These are phyloP conservation scores for Dugesia japonica DNA, from an alignment of 2,888 invertebrate species.

Conservation along the genomic window DNA sequence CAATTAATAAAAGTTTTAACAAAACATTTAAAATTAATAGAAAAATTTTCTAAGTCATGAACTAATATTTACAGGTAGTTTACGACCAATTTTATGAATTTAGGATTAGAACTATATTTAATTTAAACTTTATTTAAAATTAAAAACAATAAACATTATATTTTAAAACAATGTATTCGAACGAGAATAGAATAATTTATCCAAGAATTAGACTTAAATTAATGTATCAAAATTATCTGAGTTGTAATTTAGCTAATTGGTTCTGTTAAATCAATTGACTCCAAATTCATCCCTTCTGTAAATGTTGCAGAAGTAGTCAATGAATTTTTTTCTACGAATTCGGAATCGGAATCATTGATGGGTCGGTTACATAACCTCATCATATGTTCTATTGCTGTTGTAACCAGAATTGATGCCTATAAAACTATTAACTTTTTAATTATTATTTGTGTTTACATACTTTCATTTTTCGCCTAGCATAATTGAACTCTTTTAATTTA, in stretches of 20 bases:
- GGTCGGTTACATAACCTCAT: background rate
- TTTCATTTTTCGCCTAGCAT: constrained; percentile 42
- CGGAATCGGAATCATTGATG: background rate
- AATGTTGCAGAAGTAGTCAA: background rate
- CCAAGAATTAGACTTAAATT: too few relatives aligned
- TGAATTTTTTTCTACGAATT: too few relatives aligned
- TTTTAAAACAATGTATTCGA: too few relatives aligned
- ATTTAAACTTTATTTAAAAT: background rate
- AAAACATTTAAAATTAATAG: too few relatives aligned
- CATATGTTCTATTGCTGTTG: background rate
- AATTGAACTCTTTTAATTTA: constrained; percentile 44
- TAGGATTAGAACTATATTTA: too few relatives aligned
- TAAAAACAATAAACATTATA: too few relatives aligned
- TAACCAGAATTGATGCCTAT: background rate
- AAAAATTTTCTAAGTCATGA: too few relatives aligned
- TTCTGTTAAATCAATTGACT: background rate
- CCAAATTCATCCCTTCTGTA: background rate
- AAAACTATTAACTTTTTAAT: background rate
- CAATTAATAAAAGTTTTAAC: too few relatives aligned
- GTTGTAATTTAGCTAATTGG: background rate
- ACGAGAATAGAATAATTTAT: too few relatives aligned
- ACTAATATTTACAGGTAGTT: too few relatives aligned
- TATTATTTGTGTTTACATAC: constrained; percentile 36
- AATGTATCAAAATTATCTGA: too few relatives aligned
- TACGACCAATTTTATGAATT: too few relatives aligned